These are phyloP conservation scores for Gambelia wislizenii DNA, from an alignment of 2,797 vertebrate species.

Conservation along the genomic window DNA sequence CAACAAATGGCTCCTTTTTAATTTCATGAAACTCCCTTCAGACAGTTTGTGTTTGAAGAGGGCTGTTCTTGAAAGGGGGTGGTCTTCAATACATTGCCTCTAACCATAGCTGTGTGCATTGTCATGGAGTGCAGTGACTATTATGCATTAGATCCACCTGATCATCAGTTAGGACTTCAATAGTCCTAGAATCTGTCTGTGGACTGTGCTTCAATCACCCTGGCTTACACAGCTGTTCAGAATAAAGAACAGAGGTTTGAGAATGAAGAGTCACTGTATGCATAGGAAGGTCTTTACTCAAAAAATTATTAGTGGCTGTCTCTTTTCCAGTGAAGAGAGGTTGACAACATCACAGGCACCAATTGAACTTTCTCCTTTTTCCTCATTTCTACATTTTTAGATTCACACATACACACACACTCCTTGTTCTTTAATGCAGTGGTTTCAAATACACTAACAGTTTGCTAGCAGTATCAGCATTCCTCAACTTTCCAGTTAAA, in stretches of 20 bases:
- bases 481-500: neutral
- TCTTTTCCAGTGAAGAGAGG: neutral
- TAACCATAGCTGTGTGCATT: no score
- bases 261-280: neutral
- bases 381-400: neutral
- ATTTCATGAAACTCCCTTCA: no score
- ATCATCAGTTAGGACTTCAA: neutral
- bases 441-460: neutral
- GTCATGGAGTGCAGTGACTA: no score
- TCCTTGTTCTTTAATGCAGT: constrained; percentile 16
- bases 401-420: neutral
- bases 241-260: neutral
- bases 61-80: no score
- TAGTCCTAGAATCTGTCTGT: neutral
- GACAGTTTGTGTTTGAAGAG: no score
- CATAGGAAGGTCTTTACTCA: constrained; percentile 7
- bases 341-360: neutral
- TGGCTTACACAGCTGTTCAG: neutral
- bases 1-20: no score
- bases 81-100: no score
- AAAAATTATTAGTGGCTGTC: neutral
- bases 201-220: no score
- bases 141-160: no score
- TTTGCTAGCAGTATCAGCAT: neutral
- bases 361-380: neutral